These are phyloP conservation scores for Chromoteleia sp. DNA, from an alignment of 2,888 invertebrate genomes.

Conservation along the genomic window DNA sequence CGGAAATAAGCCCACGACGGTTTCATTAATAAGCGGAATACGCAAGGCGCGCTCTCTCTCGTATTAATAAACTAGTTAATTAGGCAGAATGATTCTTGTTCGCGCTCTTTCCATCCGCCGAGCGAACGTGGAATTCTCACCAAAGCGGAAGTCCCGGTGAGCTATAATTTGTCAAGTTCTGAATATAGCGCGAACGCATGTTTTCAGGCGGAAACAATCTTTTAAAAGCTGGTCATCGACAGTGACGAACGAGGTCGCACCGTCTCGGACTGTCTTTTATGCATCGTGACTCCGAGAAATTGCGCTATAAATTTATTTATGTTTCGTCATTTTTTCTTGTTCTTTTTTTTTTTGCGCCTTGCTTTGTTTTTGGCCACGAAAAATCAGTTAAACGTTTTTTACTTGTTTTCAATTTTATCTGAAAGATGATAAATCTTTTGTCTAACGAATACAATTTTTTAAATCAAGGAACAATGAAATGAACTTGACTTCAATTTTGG, in stretches of 20 bases:
- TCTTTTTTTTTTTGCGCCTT: neutral
- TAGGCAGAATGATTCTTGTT: slow-evolving; percentile 39
- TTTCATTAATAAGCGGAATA: slow-evolving; percentile 54
- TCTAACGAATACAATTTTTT: no score
- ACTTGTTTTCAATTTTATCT: no score
- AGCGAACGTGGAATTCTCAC: slow-evolving; percentile 33
- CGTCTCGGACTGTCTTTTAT: slow-evolving; percentile 36
- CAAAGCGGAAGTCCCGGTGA: slow-evolving; percentile 46
- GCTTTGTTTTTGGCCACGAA: neutral
- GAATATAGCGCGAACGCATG: slow-evolving; percentile 55
- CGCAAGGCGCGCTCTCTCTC: slow-evolving; percentile 13
- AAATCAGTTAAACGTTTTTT: no score
- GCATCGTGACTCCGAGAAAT: slow-evolving; percentile 39
- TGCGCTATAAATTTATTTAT: slow-evolving; percentile 25
- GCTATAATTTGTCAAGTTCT: slow-evolving; percentile 55
- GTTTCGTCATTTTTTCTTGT: slow-evolving; percentile 5
- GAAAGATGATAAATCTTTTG: no score
- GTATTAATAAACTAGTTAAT: slow-evolving; percentile 62
- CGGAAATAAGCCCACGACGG: slow-evolving; percentile 55
- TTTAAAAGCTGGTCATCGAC: slow-evolving; percentile 58
- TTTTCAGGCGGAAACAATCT: slow-evolving; percentile 57
- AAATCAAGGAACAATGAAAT: no score
- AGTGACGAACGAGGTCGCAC: slow-evolving; percentile 49
- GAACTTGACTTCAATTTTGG: no score
- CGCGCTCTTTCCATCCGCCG: slow-evolving; percentile 31